Base-by-base conservation (phyloP, 2,888 invertebrate genomes). In the Smittia aterrima region DNA sequence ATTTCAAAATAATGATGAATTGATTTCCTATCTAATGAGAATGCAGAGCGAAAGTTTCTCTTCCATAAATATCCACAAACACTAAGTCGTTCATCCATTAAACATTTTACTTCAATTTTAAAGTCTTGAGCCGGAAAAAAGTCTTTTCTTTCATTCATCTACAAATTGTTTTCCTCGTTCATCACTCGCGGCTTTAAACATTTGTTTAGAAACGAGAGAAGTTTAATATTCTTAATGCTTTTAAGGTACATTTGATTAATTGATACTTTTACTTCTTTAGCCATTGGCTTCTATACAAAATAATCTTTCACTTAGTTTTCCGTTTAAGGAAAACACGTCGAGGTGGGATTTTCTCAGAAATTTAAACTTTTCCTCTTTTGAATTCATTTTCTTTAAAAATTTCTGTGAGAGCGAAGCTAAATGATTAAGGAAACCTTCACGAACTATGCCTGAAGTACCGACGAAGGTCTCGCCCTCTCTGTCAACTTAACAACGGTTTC, bases 161-260 rank as follows among this genome's bases (percentile, higher is more conserved):
- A 32, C 32, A 32, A 32, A 32, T 47, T 11, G 6, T 47, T n/a
- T 47, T 47, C 16, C 47, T 16, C n/a, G n/a, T 47, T 47, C n/a
- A 11, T n/a, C 9, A 3, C 4, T 32, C 32, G 32, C 32, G 47
- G 47, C 47, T 47, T 47, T 32, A 9, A 32, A 32, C 32, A 32
- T 32, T 32, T 32, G 32, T 32, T n/a, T n/a, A n/a, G n/a, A 32
- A 9, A 32, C 9, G 32, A 9, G 32, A 32, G 47, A 47, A 47
- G 2, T 47, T 47, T 47, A 47, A 47, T 47, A n/a, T 47, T 16
- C 13, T 47, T 47, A 47, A 47, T 47, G 47, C 47, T 47, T 47
- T 47, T 47, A 47, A 47, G 47, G 47, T 47, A 47, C 47, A 47
- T 11, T 47, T 47, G 47, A 47, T 47, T 47, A 47, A 47, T 47